Conservation (phyloP, 2,888 invertebrate species). For the Drosophila macrospina region DNA sequence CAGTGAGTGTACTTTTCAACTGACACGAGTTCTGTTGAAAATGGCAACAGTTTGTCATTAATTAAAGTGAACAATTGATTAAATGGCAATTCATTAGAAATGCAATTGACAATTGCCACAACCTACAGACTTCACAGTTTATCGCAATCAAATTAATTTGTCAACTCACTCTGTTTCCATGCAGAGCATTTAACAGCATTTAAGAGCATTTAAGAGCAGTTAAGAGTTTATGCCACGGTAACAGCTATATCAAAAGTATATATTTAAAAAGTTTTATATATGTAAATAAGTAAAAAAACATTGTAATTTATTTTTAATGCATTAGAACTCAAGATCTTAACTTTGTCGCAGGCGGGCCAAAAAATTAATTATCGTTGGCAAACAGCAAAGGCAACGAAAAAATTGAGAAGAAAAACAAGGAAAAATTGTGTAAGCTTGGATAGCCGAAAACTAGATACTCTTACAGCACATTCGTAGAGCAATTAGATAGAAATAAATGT, state of each 20-base stretch:
- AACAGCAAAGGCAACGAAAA: slow-evolving; percentile 48
- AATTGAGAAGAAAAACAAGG: background rate
- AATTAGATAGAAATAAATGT: too few species aligned
- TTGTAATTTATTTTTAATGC: slow-evolving; percentile 76
- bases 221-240: slow-evolving; percentile 21
- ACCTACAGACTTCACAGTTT: background rate
- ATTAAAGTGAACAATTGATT: slow-evolving; percentile 1
- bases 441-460: background rate
- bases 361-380: slow-evolving; percentile 76
- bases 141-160: slow-evolving; percentile 10
- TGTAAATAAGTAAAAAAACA: slow-evolving; percentile 55
- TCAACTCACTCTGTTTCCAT: background rate
- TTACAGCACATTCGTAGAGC: too few species aligned
- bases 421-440: too few species aligned
- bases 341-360: slow-evolving; percentile 49
- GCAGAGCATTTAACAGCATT: background rate
- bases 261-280: background rate
- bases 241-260: slow-evolving; percentile 2
- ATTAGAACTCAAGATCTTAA: slow-evolving; percentile 67
- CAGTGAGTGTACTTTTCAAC: background rate
- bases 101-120: slow-evolving; percentile 5
- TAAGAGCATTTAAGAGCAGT: too few species aligned
- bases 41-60: background rate
- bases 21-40: background rate
- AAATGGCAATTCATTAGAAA: slow-evolving; percentile 9